Base-by-base conservation (phyloP, 2,113 vertebrate species). In the Sylvicapra grimmia region DNA sequence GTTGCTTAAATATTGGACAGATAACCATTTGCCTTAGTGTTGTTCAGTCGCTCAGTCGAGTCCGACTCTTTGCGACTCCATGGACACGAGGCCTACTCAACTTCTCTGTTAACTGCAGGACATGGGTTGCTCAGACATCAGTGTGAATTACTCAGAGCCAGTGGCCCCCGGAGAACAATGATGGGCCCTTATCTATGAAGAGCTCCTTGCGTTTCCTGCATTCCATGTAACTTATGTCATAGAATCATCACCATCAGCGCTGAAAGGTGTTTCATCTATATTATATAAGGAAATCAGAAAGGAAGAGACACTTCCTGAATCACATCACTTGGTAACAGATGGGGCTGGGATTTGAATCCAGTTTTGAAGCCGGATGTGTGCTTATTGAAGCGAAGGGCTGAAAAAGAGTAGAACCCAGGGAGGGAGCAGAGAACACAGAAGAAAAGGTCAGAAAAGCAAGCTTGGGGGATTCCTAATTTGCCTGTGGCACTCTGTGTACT, bases 271-370 rank as follows among this genome's bases (percentile, higher is more conserved):
- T 27, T 68, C 58, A 85, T 61, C 27, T 2, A 84, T 56, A 27
- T 61, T 40, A 63, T 8, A 85, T 4, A 53, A 51, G 36, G 68
- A 94, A 95, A 63, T 65, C 31, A 27, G 87, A 58, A 95, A 93
- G 16, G 56, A 51, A 68, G 21, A 72, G 51, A 47, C 72, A 65
- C 31, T 15, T 94, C 25, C 33, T n/a, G 29, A 36, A 88, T 68
- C 31, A 18, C 49, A 44, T 11, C 44, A 83, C 75, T 29, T 51
- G 4, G 23, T 49, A 40, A 68, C 6, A 53, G 51, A 12, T 21
- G 51, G 86, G 25, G 58, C 63, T 54, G 44, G 47, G 72, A 56
- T n/a, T 54, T 61, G 36, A 59, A 86, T 44, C 25, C 5, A 18
- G 23, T 3, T 83, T 54, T 68, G 49, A 90, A 33, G 10, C 51